Percentiles rank a stretch among this genome's conserved stretches.
phyloP scores from a whole-genome alignment of 1,140 invertebrate species.

The Drosophila tropicalis region DNA sequence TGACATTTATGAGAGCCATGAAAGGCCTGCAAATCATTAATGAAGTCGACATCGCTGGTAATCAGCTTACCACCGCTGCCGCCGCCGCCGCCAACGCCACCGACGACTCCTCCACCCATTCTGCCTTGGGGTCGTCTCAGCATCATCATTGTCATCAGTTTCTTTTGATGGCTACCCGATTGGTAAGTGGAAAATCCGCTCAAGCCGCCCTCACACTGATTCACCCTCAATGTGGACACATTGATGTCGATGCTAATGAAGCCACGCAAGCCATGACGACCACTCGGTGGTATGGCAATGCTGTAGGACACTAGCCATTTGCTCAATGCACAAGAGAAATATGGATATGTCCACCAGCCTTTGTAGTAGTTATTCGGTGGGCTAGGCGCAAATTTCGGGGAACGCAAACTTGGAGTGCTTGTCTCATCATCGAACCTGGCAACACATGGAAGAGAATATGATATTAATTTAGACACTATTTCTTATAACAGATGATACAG shows the following conservation, averaged over 20 bases:
- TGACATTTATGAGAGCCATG: slow-evolving; percentile 94
- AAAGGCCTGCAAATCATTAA: slow-evolving; percentile 87
- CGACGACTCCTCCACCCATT: background rate
- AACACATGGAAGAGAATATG: background rate
- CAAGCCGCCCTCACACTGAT: slow-evolving; percentile 89
- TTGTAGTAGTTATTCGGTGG: slow-evolving; percentile 87
- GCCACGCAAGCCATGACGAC: slow-evolving; percentile 87
- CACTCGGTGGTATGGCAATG: slow-evolving; percentile 87
- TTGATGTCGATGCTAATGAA: slow-evolving; percentile 93
- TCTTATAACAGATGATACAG: no score
- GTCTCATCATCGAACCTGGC: slow-evolving; percentile 84
- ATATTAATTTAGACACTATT: no score
- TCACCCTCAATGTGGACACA: slow-evolving; percentile 91
- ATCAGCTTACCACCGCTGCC: background rate
- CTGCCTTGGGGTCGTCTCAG: slow-evolving; percentile 31
- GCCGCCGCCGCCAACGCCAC: no score
- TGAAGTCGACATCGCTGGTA: slow-evolving; percentile 52
- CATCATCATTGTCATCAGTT: slow-evolving; percentile 9
- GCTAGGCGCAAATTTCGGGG: slow-evolving; percentile 89
- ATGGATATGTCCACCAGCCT: slow-evolving; percentile 92
- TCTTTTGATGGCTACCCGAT: slow-evolving; percentile 54
- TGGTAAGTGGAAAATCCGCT: slow-evolving; percentile 45
- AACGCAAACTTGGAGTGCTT: slow-evolving; percentile 84
- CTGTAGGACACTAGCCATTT: slow-evolving; percentile 92
- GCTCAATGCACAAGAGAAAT: slow-evolving; percentile 89